phyloP scores from a whole-genome alignment of 2,888 invertebrate species.

The Entomobrya multifasciata region DNA sequence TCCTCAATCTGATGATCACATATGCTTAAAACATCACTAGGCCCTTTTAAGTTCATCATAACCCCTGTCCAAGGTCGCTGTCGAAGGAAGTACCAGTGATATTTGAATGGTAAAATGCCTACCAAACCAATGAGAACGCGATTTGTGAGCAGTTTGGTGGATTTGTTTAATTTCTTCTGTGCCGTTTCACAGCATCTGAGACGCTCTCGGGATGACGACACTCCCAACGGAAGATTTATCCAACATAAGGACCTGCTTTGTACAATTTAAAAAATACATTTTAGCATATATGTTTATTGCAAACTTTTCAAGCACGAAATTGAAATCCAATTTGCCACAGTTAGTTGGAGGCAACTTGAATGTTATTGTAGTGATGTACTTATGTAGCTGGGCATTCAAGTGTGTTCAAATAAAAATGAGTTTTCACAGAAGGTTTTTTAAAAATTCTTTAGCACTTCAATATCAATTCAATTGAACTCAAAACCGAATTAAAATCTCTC shows the following conservation, averaged over 20 bases:
- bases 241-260: conserved; percentile 54
- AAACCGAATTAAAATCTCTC: background rate
- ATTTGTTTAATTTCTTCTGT: conserved; percentile 38
- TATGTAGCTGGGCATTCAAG: too few relatives aligned
- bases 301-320: background rate
- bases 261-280: background rate
- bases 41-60: conserved; percentile 68
- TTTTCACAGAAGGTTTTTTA: too few relatives aligned
- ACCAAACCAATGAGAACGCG: conserved; percentile 34
- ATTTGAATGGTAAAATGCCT: conserved; percentile 66
- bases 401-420: too few relatives aligned
- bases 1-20: conserved; percentile 73
- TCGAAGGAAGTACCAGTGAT: conserved; percentile 56
- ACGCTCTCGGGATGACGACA: conserved; percentile 60
- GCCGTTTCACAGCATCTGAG: conserved; percentile 60
- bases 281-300: background rate
- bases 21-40: conserved; percentile 64
- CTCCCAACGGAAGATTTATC: conserved; percentile 65
- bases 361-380: background rate
- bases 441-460: too few relatives aligned
- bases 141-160: conserved; percentile 49
- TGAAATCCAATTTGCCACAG: background rate
- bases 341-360: background rate
- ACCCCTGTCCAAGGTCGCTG: conserved; percentile 65
- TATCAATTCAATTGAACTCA: too few relatives aligned